Conservation (phyloP, 2,797 vertebrate species). For the Cyclura pinguis region DNA sequence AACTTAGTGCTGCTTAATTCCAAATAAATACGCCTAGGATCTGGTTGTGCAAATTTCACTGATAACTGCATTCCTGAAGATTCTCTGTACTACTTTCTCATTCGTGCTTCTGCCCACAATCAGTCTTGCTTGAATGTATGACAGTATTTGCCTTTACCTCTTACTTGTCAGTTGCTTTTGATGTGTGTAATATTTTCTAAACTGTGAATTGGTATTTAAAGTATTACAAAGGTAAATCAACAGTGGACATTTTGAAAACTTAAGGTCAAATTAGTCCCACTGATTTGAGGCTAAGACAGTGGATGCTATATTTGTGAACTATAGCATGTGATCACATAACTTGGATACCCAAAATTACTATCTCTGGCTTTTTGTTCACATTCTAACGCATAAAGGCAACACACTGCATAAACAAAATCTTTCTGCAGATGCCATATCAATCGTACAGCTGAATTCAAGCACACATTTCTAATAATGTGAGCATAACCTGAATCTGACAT, state of each 20-base stretch:
- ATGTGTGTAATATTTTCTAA: background rate
- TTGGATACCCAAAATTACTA: background rate
- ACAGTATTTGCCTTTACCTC: background rate
- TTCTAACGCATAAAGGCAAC: background rate
- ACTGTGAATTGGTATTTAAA: background rate
- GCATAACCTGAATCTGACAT: background rate
- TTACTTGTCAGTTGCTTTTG: background rate
- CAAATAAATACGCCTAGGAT: background rate
- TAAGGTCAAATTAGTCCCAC: background rate
- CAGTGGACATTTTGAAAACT: background rate
- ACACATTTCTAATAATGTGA: background rate
- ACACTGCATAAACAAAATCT: background rate
- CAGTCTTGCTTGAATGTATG: background rate
- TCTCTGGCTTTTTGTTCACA: background rate
- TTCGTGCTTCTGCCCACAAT: conserved; percentile 13
- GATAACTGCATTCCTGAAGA: background rate
- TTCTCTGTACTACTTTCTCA: background rate
- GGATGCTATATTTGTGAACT: background rate
- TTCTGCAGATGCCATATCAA: background rate
- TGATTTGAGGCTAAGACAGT: background rate
- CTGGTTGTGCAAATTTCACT: background rate
- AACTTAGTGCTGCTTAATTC: background rate
- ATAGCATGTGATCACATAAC: conserved; percentile 11
- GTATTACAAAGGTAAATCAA: background rate
- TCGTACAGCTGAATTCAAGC: background rate